Percentiles rank a stretch among this genome's conserved stretches.
phyloP scores from a whole-genome alignment of 64 coral and sea anemone species.

The Montipora foliosa region DNA sequence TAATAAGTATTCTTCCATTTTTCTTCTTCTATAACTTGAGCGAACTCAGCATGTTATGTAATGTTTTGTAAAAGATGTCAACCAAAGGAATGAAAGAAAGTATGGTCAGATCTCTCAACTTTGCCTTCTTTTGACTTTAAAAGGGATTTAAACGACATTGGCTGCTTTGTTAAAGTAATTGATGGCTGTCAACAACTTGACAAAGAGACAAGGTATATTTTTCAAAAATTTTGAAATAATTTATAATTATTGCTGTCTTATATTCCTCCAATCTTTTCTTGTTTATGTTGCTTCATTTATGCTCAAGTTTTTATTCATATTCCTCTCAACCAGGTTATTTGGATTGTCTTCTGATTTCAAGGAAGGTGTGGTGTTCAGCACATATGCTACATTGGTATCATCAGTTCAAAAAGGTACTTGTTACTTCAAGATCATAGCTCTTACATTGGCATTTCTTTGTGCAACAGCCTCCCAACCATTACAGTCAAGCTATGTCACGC shows the following conservation, averaged over 20 bases:
- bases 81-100: not conserved
- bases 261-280: not conserved
- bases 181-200: conserved; percentile 98
- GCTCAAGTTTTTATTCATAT: not conserved
- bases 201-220: conserved; percentile 90
- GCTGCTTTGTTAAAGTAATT: conserved; percentile 95
- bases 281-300: not conserved
- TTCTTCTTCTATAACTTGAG: too few species aligned
- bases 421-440: not conserved
- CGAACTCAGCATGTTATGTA: not conserved
- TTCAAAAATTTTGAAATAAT: not conserved
- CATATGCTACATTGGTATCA: conserved; percentile 95
- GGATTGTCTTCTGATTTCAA: conserved; percentile 97
- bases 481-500: too few species aligned
- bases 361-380: conserved; percentile 97
- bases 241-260: not conserved
- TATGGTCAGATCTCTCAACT: not conserved
- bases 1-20: too few species aligned
- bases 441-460: not conserved
- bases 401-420: conserved; percentile 90
- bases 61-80: not conserved
- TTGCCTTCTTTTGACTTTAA: not conserved
- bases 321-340: conserved; percentile 74
- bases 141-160: conserved; percentile 96
- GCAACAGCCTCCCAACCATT: too few species aligned